Evolutionary conservation across 2,797 vertebrate genomes (phyloP).

Genomic region (Rousettus madagascariensis): DNA sequence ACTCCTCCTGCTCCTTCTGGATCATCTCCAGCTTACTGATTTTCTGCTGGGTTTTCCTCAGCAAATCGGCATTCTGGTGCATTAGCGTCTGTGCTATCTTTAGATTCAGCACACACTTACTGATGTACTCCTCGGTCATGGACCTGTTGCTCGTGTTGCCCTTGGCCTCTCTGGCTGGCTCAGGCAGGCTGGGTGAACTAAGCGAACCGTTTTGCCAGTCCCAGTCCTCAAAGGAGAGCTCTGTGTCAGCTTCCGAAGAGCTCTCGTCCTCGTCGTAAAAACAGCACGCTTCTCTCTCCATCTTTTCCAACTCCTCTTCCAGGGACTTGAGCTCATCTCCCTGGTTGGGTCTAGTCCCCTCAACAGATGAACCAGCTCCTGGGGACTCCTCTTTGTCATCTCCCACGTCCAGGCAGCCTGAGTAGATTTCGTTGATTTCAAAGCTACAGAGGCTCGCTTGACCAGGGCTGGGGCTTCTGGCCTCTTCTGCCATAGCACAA

Average conservation of each 20-base stretch:
- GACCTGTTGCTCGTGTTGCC: slow-evolving; percentile 11
- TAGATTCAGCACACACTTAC: slow-evolving; percentile 80
- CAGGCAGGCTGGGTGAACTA: background rate
- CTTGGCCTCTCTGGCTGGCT: slow-evolving; percentile 5
- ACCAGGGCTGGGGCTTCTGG: slow-evolving; percentile 45
- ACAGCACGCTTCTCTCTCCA: slow-evolving; percentile 18
- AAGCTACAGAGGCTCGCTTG: slow-evolving; percentile 82
- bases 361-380: background rate
- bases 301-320: slow-evolving; percentile 60
- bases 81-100: slow-evolving; percentile 81
- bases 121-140: slow-evolving; percentile 73
- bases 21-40: slow-evolving; percentile 20
- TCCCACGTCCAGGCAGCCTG: slow-evolving; percentile 65
- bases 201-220: slow-evolving; percentile 10
- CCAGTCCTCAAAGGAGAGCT: slow-evolving; percentile 68
- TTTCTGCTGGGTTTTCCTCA: slow-evolving; percentile 60
- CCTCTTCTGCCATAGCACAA: background rate
- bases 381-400: slow-evolving; percentile 30
- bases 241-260: slow-evolving; percentile 38
- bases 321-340: slow-evolving; percentile 53
- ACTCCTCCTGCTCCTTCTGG: slow-evolving; percentile 41
- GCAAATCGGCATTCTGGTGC: slow-evolving; percentile 64
- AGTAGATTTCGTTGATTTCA: slow-evolving; percentile 83
- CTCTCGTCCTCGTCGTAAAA: slow-evolving; percentile 22
- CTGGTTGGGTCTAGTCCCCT: background rate